Evolutionary conservation across 2,113 vertebrate species (phyloP).

Genomic region (Grammomys dolichurus): DNA sequence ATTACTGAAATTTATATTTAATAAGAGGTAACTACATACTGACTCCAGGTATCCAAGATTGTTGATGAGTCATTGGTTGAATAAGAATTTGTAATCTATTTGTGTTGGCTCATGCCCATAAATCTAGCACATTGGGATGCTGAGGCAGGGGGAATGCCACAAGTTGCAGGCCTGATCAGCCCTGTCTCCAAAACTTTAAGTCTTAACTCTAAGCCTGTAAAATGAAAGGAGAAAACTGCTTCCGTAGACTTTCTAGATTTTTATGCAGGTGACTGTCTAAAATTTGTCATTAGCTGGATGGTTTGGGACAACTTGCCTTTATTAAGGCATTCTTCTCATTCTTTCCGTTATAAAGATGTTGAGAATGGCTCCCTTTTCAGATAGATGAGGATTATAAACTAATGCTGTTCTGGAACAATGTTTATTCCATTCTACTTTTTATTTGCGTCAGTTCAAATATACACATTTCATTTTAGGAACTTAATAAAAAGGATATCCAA

Average conservation of each 20-base stretch:
- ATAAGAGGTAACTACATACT: background rate
- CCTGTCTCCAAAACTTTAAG: background rate
- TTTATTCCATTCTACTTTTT: background rate
- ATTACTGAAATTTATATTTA: background rate
- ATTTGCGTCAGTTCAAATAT: constrained; percentile 51
- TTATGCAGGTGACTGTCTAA: constrained; percentile 1
- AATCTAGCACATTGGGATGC: background rate
- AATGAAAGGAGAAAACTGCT: constrained; percentile 8
- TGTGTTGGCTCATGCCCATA: background rate
- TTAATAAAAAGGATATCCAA: constrained; percentile 88
- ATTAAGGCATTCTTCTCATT: background rate
- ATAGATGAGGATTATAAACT: constrained; percentile 20
- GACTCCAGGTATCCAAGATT: background rate
- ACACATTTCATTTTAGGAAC: constrained; percentile 88
- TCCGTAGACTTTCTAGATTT: background rate
- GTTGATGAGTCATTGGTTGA: background rate
- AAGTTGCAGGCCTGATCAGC: background rate
- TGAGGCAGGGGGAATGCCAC: background rate
- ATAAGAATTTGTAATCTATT: background rate
- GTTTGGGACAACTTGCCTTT: background rate
- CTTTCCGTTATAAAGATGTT: background rate
- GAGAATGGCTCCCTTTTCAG: background rate
- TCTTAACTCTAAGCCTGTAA: background rate
- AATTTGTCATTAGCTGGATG: background rate
- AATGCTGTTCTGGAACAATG: background rate